Conservation (phyloP, 30 jellyfish, hydroid and myxozoan species). For the Rhopilema esculentum region DNA sequence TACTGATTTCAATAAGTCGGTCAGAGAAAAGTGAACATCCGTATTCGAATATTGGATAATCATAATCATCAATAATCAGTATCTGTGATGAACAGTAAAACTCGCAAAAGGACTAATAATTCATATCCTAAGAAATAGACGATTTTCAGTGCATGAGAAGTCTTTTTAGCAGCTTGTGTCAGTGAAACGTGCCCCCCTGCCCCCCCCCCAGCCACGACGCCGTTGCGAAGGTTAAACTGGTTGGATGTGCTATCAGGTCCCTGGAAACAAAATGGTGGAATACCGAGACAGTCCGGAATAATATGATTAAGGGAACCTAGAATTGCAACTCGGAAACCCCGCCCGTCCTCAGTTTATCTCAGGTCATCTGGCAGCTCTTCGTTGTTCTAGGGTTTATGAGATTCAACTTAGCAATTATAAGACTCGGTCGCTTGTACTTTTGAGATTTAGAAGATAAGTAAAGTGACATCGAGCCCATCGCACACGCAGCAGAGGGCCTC, state of each 20-base stretch:
- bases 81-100: no score
- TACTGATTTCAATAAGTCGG: no score
- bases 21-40: no score
- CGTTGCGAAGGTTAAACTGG: not conserved
- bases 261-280: not conserved
- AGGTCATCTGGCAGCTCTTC: not conserved
- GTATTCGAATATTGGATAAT: no score
- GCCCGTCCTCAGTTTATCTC: not conserved
- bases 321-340: not conserved
- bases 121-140: no score
- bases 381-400: not conserved
- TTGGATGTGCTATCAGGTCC: not conserved
- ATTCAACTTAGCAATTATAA: not conserved
- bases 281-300: not conserved
- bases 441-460: slow-evolving; percentile 29
- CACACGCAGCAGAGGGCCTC: not conserved
- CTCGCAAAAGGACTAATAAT: no score
- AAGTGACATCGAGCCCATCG: slow-evolving; percentile 47
- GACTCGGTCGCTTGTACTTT: slow-evolving; percentile 19
- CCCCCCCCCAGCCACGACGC: no score
- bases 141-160: no score
- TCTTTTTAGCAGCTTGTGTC: no score
- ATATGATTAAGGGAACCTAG: not conserved
- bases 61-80: no score
- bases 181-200: no score